Conservation (phyloP, 2,888 invertebrate species). For the Scelioninae gen. 1 region DNA sequence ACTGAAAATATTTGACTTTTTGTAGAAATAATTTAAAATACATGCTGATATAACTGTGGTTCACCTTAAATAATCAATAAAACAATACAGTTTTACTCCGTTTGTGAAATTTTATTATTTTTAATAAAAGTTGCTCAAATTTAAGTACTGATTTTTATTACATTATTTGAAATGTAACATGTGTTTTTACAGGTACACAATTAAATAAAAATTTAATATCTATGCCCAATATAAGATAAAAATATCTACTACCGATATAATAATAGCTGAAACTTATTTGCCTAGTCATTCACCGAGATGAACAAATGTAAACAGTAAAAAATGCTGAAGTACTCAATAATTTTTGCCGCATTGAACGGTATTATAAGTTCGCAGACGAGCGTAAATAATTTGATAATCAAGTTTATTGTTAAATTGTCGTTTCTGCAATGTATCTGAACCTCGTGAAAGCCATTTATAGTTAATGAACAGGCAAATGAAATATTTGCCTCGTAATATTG, state of each 20-base stretch:
- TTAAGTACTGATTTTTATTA: too few species aligned
- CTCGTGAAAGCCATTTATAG: constrained; percentile 15
- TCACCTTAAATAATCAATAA: too few species aligned
- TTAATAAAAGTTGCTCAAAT: too few species aligned
- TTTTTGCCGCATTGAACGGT: constrained; percentile 13
- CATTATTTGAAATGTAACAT: too few species aligned
- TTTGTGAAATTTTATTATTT: too few species aligned
- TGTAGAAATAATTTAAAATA: too few species aligned
- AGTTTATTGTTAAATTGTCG: constrained; percentile 41
- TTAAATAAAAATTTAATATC: too few species aligned
- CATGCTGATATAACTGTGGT: too few species aligned
- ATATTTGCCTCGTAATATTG: constrained; percentile 32
- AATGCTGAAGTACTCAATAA: constrained; percentile 9
- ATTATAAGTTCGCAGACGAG: constrained; percentile 38
- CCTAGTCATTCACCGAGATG: background rate
- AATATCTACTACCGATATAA: background rate
- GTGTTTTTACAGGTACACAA: too few species aligned
- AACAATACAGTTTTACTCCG: too few species aligned
- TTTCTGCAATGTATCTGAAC: constrained; percentile 17
- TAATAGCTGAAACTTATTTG: background rate
- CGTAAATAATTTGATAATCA: constrained; percentile 51
- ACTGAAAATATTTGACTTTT: constrained; percentile 16
- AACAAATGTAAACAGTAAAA: background rate
- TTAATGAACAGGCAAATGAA: constrained; percentile 32
- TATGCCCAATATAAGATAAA: background rate